phyloP scores from a whole-genome alignment of 2,113 vertebrate genomes.

The Takifugu bimaculatus region DNA sequence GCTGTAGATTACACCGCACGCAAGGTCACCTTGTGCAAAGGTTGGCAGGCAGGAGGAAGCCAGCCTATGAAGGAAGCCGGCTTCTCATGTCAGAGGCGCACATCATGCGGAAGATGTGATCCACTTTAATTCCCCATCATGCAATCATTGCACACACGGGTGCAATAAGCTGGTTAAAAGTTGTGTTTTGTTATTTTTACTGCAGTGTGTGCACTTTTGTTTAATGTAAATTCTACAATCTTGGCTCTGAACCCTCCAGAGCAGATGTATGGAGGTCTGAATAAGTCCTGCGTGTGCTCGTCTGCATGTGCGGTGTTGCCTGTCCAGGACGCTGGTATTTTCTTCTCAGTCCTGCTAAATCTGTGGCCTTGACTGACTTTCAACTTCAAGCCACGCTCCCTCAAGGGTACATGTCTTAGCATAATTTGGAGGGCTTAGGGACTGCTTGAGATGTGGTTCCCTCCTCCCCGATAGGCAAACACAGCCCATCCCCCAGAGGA shows the following conservation, averaged over 20 bases:
- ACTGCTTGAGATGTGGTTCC: constrained; percentile 50
- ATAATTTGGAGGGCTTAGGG: constrained; percentile 61
- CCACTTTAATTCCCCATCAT: too few species aligned
- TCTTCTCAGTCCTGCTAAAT: constrained; percentile 32
- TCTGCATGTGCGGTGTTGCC: constrained; percentile 17
- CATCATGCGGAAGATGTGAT: too few species aligned
- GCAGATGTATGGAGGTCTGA: too few species aligned
- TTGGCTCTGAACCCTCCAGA: too few species aligned
- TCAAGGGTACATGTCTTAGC: constrained; percentile 66
- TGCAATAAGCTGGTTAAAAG: too few species aligned
- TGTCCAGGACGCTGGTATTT: constrained; percentile 15
- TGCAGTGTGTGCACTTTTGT: too few species aligned
- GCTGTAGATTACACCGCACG: constrained; percentile 55
- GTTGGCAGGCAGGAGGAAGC: constrained; percentile 53
- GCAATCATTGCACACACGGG: too few species aligned
- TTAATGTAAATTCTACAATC: too few species aligned
- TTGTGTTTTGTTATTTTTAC: too few species aligned
- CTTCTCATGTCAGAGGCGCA: constrained; percentile 14
- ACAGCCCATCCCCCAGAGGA: constrained; percentile 14
- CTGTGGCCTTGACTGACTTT: constrained; percentile 68
- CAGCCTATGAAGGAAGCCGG: constrained; percentile 57
- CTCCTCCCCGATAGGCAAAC: constrained; percentile 33
- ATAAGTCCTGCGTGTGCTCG: not conserved
- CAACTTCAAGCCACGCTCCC: constrained; percentile 55
- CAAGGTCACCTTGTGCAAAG: constrained; percentile 71